phyloP scores from a whole-genome alignment of 2,797 vertebrate species.

The Etheostoma nigrum region DNA sequence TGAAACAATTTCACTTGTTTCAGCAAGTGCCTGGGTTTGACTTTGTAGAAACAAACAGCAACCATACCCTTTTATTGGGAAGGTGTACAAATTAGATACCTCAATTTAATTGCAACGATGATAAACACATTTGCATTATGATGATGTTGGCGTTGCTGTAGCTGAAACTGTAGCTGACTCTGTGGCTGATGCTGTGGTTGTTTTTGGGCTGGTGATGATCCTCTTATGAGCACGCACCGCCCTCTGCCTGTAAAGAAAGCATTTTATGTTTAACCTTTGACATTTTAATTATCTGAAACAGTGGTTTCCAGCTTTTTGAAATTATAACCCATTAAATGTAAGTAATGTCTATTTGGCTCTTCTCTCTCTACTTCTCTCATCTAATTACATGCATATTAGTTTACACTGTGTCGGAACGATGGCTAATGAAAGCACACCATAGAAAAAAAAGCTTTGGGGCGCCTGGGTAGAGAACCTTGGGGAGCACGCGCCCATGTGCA shows the following conservation, averaged over 20 bases:
- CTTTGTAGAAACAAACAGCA: neutral
- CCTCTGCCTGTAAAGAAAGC: conserved; percentile 15
- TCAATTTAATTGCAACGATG: neutral
- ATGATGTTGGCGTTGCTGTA: fast-evolving
- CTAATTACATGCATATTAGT: neutral
- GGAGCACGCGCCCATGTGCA: too few species aligned
- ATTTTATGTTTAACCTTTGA: neutral
- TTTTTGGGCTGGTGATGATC: fast-evolving
- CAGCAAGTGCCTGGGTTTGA: too few species aligned
- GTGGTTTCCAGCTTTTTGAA: too few species aligned
- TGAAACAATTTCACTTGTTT: neutral
- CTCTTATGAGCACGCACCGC: fast-evolving
- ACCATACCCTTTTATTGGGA: too few species aligned
- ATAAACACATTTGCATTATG: neutral
- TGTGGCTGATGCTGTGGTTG: neutral
- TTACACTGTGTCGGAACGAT: neutral
- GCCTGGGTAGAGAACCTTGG: too few species aligned
- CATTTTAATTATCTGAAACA: neutral
- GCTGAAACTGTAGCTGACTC: neutral
- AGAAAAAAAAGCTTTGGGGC: too few species aligned
- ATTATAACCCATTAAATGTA: neutral
- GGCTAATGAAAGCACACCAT: neutral
- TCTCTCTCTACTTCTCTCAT: neutral
- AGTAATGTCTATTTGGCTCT: too few species aligned
- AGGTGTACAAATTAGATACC: too few species aligned